Evolutionary conservation across 2,797 vertebrate species (phyloP).

Genomic region (Xiphophorus birchmanni): DNA sequence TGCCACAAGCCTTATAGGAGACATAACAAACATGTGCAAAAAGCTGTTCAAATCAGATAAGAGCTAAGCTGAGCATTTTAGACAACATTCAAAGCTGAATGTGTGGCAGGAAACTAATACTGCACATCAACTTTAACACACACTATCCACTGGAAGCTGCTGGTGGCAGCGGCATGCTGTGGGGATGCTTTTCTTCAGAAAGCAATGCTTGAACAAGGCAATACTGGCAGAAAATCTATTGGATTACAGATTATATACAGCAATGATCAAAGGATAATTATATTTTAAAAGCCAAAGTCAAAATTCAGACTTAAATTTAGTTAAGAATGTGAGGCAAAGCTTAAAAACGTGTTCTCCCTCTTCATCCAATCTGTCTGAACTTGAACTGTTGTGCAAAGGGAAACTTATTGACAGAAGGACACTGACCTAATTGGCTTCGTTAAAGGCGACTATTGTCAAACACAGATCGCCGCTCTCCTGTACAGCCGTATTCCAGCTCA

Average conservation of each 20-base stretch:
- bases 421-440: conserved; percentile 68
- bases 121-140: neutral
- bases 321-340: neutral
- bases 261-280: neutral
- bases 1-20: neutral
- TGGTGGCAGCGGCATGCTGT: neutral
- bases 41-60: conserved; percentile 1
- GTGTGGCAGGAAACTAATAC: neutral
- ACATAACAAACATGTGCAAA: neutral
- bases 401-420: conserved; percentile 53
- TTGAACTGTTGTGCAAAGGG: neutral
- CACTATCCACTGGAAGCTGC: neutral
- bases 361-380: neutral
- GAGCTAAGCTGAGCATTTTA: neutral
- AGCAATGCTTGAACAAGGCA: neutral
- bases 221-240: neutral
- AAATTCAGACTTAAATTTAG: neutral
- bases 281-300: neutral
- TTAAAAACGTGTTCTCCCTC: neutral
- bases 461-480: conserved; percentile 43
- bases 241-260: neutral
- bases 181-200: neutral
- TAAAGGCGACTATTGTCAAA: conserved; percentile 71
- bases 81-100: neutral
- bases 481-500: conserved; percentile 64